Conservation (phyloP, 2,888 invertebrate species). For the Endotricha flammealis region DNA sequence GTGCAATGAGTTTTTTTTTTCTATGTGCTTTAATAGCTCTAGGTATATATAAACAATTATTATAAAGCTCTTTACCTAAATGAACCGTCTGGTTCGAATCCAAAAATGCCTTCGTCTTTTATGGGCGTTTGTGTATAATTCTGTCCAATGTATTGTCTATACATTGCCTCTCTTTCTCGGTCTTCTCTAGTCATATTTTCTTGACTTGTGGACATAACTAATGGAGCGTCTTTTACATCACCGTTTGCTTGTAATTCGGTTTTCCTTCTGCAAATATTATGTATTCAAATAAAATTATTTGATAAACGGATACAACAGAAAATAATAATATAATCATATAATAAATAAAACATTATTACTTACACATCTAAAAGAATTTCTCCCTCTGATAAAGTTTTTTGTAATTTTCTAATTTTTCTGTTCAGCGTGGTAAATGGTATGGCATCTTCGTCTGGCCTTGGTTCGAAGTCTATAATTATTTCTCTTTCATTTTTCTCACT, state of each 20-base stretch:
- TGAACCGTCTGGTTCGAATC: constrained; percentile 71
- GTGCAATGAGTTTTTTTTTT: constrained; percentile 28
- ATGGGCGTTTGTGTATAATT: constrained; percentile 78
- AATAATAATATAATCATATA: not conserved
- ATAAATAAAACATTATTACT: constrained; percentile 28
- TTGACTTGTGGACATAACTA: constrained; percentile 80
- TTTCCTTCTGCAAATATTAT: constrained; percentile 55
- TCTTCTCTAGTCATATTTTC: constrained; percentile 79
- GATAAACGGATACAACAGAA: no score
- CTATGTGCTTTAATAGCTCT: constrained; percentile 21
- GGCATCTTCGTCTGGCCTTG: constrained; percentile 81
- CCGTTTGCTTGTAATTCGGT: constrained; percentile 63
- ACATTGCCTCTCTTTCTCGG: constrained; percentile 62
- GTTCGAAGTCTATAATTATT: constrained; percentile 93
- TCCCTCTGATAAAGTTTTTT: constrained; percentile 89
- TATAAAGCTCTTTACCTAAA: constrained; percentile 56
- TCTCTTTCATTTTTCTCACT: constrained; percentile 84
- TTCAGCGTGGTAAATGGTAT: constrained; percentile 78
- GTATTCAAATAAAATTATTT: no score
- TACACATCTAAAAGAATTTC: constrained; percentile 83
- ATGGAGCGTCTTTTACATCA: constrained; percentile 69
- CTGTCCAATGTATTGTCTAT: constrained; percentile 60
- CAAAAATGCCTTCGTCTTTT: constrained; percentile 78
- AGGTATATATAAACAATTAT: constrained; percentile 6
- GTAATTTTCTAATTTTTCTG: constrained; percentile 76